Conservation (phyloP, 2,797 vertebrate genomes). For the Dicrostonyx torquatus region DNA sequence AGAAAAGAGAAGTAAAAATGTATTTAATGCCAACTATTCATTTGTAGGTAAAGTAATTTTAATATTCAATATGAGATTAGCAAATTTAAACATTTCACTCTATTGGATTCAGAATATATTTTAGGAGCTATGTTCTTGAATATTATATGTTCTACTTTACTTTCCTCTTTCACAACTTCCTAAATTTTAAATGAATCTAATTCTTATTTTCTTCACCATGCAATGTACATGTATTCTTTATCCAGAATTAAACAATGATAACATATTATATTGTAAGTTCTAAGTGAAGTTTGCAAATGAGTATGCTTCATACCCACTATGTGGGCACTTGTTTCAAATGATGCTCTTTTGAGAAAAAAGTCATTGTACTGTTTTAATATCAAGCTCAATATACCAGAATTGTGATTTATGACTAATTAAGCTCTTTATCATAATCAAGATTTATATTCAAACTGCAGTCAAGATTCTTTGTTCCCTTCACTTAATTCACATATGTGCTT, state of each 20-base stretch:
- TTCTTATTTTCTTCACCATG: background rate
- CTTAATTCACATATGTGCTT: background rate
- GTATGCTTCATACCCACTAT: background rate
- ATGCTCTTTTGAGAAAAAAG: background rate
- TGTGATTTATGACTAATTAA: background rate
- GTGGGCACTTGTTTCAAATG: background rate
- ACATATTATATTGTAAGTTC: background rate
- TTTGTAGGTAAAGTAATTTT: background rate
- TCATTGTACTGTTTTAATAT: background rate
- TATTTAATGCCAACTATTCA: background rate
- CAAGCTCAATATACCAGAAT: background rate
- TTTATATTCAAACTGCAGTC: background rate
- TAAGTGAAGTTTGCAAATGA: background rate
- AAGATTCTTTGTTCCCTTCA: too few species aligned
- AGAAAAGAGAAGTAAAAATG: background rate
- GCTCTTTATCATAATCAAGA: background rate
- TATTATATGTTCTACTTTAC: background rate
- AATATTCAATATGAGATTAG: background rate
- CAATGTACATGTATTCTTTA: background rate
- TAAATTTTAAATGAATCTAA: background rate
- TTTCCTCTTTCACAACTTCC: background rate
- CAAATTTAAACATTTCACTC: background rate
- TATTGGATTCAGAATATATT: background rate
- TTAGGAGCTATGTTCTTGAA: background rate
- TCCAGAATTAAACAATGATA: background rate